Evolutionary conservation across 2,888 invertebrate species (phyloP).

Genomic region (Rotaria socialis): DNA sequence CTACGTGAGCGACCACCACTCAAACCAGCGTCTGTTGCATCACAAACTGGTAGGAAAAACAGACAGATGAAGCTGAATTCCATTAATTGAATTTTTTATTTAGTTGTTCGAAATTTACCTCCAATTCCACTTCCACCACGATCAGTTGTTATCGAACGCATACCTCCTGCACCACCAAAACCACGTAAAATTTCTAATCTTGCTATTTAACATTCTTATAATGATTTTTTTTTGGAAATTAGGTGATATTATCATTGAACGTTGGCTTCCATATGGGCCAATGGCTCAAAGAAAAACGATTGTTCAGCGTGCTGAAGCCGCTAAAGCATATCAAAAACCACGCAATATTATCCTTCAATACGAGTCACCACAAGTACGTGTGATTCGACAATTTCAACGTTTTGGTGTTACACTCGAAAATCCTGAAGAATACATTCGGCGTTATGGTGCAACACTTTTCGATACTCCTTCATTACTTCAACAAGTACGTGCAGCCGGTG

Average conservation of each 20-base stretch:
- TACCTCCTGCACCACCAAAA: background rate
- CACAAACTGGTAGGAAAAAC: background rate
- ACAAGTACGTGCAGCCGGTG: background rate
- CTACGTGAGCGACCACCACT: background rate
- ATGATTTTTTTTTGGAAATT: background rate
- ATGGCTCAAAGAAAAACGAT: slow-evolving; percentile 31
- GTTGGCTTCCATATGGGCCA: slow-evolving; percentile 42
- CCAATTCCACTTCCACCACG: background rate
- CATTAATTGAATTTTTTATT: background rate
- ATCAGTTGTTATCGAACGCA: background rate
- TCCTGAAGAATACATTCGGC: slow-evolving; percentile 39
- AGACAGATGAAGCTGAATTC: too few species aligned
- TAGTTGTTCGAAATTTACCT: background rate
- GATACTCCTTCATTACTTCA: background rate
- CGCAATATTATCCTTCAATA: slow-evolving; percentile 41
- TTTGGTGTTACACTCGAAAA: slow-evolving; percentile 39
- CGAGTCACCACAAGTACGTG: slow-evolving; percentile 41
- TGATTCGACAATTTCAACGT: slow-evolving; percentile 39
- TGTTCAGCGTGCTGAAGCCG: slow-evolving; percentile 30
- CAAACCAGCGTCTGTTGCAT: background rate
- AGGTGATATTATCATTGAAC: slow-evolving; percentile 39
- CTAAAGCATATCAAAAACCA: slow-evolving; percentile 8
- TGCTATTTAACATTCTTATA: background rate
- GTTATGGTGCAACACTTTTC: background rate
- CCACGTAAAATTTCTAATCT: background rate